phyloP scores from a whole-genome alignment of 2,113 vertebrate species.

The Callipepla californica region DNA sequence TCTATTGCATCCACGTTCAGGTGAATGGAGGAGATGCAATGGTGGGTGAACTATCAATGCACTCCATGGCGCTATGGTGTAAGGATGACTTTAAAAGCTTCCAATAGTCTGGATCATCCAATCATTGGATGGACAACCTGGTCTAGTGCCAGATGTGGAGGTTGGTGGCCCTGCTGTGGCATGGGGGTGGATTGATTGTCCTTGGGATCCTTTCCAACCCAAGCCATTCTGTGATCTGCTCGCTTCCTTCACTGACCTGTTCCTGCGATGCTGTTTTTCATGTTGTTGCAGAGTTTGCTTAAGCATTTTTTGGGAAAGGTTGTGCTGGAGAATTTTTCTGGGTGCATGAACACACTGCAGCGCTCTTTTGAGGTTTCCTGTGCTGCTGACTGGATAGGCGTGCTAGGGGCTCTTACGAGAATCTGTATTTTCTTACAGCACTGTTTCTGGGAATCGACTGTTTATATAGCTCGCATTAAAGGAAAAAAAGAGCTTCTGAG shows the following conservation, averaged over 20 bases:
- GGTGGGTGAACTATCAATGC: background rate
- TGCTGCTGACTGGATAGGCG: background rate
- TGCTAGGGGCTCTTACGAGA: background rate
- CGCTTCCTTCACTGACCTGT: background rate
- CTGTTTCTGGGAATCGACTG: background rate
- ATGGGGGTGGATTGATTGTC: no score
- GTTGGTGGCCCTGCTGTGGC: no score
- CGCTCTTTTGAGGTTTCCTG: background rate
- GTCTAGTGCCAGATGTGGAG: no score
- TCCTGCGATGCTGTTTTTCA: background rate
- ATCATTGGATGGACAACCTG: no score
- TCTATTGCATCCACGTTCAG: background rate
- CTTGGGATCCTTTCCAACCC: no score
- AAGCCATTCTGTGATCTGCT: background rate
- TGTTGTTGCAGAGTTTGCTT: background rate
- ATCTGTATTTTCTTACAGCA: background rate
- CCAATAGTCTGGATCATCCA: background rate
- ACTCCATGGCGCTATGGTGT: rapidly evolving
- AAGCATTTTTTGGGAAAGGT: background rate
- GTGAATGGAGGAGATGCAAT: background rate
- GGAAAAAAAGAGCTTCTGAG: background rate
- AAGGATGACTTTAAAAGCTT: background rate
- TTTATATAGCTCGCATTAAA: background rate
- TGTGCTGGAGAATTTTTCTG: background rate
- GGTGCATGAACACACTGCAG: background rate